Evolutionary conservation across 2,113 vertebrate genomes (phyloP).

Genomic region (Grantiella picta): DNA sequence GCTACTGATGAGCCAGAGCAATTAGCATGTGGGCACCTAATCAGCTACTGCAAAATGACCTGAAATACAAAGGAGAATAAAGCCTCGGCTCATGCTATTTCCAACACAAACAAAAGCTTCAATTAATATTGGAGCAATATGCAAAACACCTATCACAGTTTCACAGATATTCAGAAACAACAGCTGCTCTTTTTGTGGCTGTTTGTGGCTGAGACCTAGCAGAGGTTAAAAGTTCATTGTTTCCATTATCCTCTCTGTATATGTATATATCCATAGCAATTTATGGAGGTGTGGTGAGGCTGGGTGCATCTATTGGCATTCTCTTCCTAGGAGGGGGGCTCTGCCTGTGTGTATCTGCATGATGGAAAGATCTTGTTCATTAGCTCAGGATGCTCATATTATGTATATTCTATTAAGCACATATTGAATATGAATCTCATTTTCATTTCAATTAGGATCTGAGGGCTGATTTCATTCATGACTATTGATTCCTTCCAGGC

Average conservation of each 20-base stretch:
- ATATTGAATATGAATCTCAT: slow-evolving; percentile 12
- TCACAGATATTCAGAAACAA: not conserved
- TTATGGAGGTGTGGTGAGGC: not conserved
- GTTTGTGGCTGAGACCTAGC: not conserved
- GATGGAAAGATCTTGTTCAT: slow-evolving; percentile 23
- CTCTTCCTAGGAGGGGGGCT: not conserved
- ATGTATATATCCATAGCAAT: not conserved
- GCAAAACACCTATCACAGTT: not conserved
- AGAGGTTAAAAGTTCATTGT: not conserved
- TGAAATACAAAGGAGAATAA: not conserved
- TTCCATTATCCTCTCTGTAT: not conserved
- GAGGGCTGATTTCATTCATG: slow-evolving; percentile 32
- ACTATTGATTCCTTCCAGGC: slow-evolving; percentile 38
- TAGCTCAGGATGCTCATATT: not conserved
- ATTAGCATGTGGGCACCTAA: not conserved
- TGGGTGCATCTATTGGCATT: not conserved
- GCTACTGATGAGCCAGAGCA: not conserved
- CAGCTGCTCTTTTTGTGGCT: not conserved
- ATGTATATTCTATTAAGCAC: slow-evolving; percentile 38
- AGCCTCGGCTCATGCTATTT: not conserved
- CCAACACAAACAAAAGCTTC: not conserved
- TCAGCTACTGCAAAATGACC: not conserved
- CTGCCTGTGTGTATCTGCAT: not conserved
- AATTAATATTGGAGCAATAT: not conserved
- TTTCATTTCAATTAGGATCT: slow-evolving; percentile 48